Conservation (phyloP, 2,888 invertebrate species). For the Acronicta alni region DNA sequence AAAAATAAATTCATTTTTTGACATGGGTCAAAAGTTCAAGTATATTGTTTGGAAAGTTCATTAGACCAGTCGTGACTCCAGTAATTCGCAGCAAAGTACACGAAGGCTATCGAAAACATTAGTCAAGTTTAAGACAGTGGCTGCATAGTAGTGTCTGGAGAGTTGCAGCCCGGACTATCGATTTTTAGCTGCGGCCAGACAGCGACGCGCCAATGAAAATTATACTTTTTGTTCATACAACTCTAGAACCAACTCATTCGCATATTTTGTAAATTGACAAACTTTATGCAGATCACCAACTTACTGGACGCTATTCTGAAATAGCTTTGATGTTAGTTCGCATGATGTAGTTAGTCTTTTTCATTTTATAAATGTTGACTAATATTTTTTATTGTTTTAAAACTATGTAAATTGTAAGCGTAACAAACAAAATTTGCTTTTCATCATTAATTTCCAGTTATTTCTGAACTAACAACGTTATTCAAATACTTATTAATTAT, state of each 20-base stretch:
- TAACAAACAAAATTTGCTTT: no score
- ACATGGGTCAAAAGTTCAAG: conserved; percentile 3
- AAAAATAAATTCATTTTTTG: conserved; percentile 6
- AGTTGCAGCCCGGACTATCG: conserved; percentile 75
- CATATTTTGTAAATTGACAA: conserved; percentile 60
- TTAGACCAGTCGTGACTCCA: conserved; percentile 16
- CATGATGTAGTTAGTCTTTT: conserved; percentile 6
- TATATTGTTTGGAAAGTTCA: conserved; percentile 21
- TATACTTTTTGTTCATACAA: conserved; percentile 75
- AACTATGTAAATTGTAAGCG: no score
- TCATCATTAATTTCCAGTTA: no score
- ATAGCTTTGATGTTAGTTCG: conserved; percentile 26
- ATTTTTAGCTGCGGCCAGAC: conserved; percentile 78
- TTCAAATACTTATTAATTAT: conserved; percentile 33
- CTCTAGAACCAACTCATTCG: conserved; percentile 62
- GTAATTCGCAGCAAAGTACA: conserved; percentile 23
- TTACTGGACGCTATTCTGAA: conserved; percentile 42
- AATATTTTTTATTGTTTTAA: no score
- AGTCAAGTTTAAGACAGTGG: conserved; percentile 51
- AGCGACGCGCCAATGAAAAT: conserved; percentile 80
- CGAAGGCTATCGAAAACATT: conserved; percentile 46
- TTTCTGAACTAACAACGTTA: conserved; percentile 9
- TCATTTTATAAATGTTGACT: not conserved
- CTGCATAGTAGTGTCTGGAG: conserved; percentile 63
- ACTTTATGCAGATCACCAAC: conserved; percentile 57